Conservation (phyloP, 2,113 vertebrate species). For the Lonchura striata region DNA sequence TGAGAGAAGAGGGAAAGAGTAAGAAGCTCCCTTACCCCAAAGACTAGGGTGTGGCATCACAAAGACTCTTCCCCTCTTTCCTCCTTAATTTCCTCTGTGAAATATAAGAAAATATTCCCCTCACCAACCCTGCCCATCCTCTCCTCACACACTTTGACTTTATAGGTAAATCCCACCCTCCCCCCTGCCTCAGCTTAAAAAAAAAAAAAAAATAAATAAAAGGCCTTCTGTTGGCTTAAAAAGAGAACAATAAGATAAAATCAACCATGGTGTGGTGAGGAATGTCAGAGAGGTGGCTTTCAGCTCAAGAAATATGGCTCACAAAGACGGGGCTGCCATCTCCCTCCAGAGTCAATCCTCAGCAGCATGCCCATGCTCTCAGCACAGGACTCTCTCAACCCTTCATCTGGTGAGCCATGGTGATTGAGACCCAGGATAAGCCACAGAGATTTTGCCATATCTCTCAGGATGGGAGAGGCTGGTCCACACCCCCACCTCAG, state of each 20-base stretch:
- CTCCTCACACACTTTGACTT: conserved; percentile 59
- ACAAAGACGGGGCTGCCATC: conserved; percentile 60
- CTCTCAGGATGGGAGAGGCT: conserved; percentile 19
- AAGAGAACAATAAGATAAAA: conserved; percentile 72
- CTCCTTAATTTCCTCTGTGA: conserved; percentile 62
- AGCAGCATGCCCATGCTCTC: not conserved
- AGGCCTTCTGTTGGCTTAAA: conserved; percentile 75
- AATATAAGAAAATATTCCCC: conserved; percentile 60
- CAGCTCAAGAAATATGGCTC: conserved; percentile 62
- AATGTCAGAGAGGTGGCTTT: conserved; percentile 53
- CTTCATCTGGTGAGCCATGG: conserved; percentile 2
- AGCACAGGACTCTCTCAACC: conserved; percentile 33
- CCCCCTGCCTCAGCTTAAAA: conserved; percentile 61
- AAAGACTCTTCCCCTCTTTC: conserved; percentile 56
- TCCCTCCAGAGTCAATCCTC: conserved; percentile 52
- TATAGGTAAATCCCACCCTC: conserved; percentile 55
- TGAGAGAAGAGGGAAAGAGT: conserved; percentile 69
- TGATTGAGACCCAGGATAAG: conserved; percentile 32
- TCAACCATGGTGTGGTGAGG: conserved; percentile 30
- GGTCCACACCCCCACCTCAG: conserved; percentile 17
- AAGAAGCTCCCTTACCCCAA: conserved; percentile 1
- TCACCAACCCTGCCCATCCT: conserved; percentile 20
- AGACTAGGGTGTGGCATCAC: conserved; percentile 8
- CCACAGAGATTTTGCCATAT: conserved; percentile 3
- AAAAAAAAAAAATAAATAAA: conserved; percentile 62